Percentiles rank a stretch among this genome's conserved stretches.
Evolutionary conservation across 2,888 invertebrate genomes (phyloP).

Genomic region (Cabera pusaria): DNA sequence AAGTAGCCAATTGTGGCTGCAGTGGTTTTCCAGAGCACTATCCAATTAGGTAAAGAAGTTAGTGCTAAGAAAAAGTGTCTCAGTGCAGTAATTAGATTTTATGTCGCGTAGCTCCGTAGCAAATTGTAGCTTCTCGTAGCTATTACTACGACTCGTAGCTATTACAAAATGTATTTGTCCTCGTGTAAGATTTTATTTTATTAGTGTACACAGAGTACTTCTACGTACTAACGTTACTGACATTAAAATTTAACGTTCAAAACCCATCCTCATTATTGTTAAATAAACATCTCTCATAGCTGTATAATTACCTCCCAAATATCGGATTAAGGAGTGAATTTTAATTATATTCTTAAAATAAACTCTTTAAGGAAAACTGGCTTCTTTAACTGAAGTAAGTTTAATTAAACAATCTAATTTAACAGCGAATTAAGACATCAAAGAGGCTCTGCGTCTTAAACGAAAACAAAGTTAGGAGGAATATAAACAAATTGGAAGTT

Average conservation of each 20-base stretch:
- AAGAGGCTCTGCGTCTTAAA: constrained; percentile 31
- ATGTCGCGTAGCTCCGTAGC: constrained; percentile 11
- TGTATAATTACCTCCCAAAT: constrained; percentile 1
- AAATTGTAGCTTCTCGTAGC: constrained; percentile 10
- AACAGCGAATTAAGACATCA: constrained; percentile 28
- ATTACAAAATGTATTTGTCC: too few relatives aligned
- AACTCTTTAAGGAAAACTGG: constrained; percentile 18
- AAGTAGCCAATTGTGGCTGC: too few relatives aligned
- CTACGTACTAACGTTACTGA: too few relatives aligned
- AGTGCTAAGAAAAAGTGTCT: constrained; percentile 5
- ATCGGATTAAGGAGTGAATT: constrained; percentile 7
- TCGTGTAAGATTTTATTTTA: too few relatives aligned
- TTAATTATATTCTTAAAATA: constrained; percentile 17
- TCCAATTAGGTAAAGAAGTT: constrained; percentile 15
- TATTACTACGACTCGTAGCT: not conserved
- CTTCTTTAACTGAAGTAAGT: constrained; percentile 23
- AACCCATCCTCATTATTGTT: too few relatives aligned
- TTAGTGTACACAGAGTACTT: too few relatives aligned
- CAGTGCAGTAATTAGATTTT: constrained; percentile 9
- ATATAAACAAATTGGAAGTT: constrained; percentile 24
- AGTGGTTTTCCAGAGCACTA: constrained; percentile 5
- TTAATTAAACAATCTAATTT: constrained; percentile 35
- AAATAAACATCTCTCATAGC: too few relatives aligned
- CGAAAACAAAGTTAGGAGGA: constrained; percentile 32
- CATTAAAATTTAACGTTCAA: too few relatives aligned